A percentile compares a stretch with the other conserved stretches of the same genome.
Conservation (phyloP, 2,888 invertebrate genomes). For the Yponomeuta cagnagella region DNA sequence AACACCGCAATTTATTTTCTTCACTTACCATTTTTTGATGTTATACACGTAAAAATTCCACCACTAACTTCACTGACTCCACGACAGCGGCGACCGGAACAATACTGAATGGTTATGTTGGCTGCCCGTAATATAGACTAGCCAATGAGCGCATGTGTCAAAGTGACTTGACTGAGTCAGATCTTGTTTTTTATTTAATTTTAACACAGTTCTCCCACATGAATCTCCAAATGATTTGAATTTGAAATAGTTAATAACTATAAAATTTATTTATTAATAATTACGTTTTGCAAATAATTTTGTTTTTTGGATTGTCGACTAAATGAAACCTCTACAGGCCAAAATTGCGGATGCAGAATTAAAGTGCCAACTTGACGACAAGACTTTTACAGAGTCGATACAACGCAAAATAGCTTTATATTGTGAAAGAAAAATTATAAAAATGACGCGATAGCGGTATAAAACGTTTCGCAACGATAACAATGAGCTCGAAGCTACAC, state of each 20-base stretch:
- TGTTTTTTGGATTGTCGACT: too few relatives aligned
- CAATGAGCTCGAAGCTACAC: slow-evolving; percentile 29
- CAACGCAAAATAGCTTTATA: background rate
- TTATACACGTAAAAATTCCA: slow-evolving; percentile 72
- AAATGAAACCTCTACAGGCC: background rate
- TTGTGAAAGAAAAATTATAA: slow-evolving; percentile 25
- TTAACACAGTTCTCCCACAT: background rate
- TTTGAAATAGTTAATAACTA: too few relatives aligned
- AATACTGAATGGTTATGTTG: slow-evolving; percentile 61
- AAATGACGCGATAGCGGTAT: slow-evolving; percentile 38
- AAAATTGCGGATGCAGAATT: slow-evolving; percentile 19
- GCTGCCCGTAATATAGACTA: slow-evolving; percentile 51
- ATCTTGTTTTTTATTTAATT: slow-evolving; percentile 20
- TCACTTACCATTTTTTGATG: slow-evolving; percentile 76
- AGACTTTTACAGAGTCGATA: background rate
- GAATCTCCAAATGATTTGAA: too few relatives aligned
- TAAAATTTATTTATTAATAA: too few relatives aligned
- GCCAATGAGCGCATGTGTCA: slow-evolving; percentile 64
- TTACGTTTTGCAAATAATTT: too few relatives aligned
- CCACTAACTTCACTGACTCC: slow-evolving; percentile 70
- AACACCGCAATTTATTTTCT: slow-evolving; percentile 58
- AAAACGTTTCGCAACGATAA: slow-evolving; percentile 26
- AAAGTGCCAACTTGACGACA: slow-evolving; percentile 41
- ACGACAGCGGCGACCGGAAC: slow-evolving; percentile 74
- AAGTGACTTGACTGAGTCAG: slow-evolving; percentile 48